These are phyloP conservation scores for Nyctereutes procyonoides DNA, from an alignment of 2,113 vertebrate genomes.

Conservation along the genomic window DNA sequence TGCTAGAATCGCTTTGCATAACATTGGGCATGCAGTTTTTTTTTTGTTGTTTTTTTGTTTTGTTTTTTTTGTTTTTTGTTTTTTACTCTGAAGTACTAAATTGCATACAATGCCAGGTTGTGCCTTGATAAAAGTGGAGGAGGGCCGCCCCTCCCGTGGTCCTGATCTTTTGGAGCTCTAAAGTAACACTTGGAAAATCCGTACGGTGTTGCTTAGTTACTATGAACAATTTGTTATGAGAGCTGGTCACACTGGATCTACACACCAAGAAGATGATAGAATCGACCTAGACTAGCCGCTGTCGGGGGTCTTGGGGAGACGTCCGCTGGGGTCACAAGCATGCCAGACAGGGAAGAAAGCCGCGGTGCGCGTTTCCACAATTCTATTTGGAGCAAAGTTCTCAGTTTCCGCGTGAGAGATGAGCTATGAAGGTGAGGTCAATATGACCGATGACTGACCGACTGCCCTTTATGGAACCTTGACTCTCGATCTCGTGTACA, in stretches of 20 bases:
- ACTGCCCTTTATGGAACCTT: slow-evolving; percentile 87
- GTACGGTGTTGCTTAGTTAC: slow-evolving; percentile 86
- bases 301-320: slow-evolving; percentile 85
- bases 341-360: slow-evolving; percentile 88
- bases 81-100: slow-evolving; percentile 94
- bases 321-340: slow-evolving; percentile 90
- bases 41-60: too few species aligned
- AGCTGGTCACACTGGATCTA: slow-evolving; percentile 89
- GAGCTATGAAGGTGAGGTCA: slow-evolving; percentile 90
- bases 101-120: slow-evolving; percentile 89
- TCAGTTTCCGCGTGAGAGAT: slow-evolving; percentile 85
- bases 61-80: slow-evolving; percentile 34
- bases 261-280: slow-evolving; percentile 90
- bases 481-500: slow-evolving; percentile 86
- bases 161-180: slow-evolving; percentile 82
- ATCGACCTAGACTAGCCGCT: slow-evolving; percentile 87
- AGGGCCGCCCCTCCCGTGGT: slow-evolving; percentile 84
- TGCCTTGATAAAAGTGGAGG: slow-evolving; percentile 90
- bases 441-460: slow-evolving; percentile 92
- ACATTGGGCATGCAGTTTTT: slow-evolving; percentile 95
- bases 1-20: slow-evolving; percentile 99
- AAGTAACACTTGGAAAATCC: slow-evolving; percentile 90
- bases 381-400: slow-evolving; percentile 87
- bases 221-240: slow-evolving; percentile 89
- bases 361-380: slow-evolving; percentile 85